Base-by-base conservation (phyloP, 2,888 invertebrate genomes). In the Labia minor region DNA sequence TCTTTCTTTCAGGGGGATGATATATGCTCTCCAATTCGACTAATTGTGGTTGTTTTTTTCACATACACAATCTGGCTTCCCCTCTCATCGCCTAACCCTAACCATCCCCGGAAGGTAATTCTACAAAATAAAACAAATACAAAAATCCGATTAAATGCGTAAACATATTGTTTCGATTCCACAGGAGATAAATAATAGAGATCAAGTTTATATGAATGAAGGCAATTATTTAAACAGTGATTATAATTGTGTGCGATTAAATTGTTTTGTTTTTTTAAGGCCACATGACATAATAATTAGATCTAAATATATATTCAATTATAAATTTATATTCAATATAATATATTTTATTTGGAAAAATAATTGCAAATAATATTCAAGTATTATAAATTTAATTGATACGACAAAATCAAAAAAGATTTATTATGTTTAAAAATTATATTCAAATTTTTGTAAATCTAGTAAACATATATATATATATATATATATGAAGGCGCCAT, bases 101-200 rank as follows among this genome's bases (percentile, higher is more conserved):
- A 49, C 49, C 49, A 49, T 8, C 14, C 49, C 49, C 49, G 14
- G 49, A 8, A 49, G 49, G 49, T 49, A 49, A 49, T 49, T 49
- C 14, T 49, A 49, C 49, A 49, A 49, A 8, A 49, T 49, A 49
- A 49, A 49, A 49, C 49, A 49, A 49, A 49, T 49, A 49, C 49
- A 49, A 49, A 49, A 49, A 49, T 49, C 49, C 49, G 49, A 49
- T 49, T 49, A 49, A 49, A 49, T 14, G 49, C 3, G 49, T 49
- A 49, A 49, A 49, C 49, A 49, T 49, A 49, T 49, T 49, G 49
- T 49, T 49, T 49, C 49, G 49, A 49, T 8, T 49, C 49, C 49
- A 14, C 49, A 49, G 49, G 49, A 49, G 49, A 49, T 49, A 49
- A 49, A 49, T 49, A 49, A 49, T 49, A 49, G 49, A 49, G 49